phyloP scores from a whole-genome alignment of 2,888 invertebrate genomes.

The Lithophane leautieri region DNA sequence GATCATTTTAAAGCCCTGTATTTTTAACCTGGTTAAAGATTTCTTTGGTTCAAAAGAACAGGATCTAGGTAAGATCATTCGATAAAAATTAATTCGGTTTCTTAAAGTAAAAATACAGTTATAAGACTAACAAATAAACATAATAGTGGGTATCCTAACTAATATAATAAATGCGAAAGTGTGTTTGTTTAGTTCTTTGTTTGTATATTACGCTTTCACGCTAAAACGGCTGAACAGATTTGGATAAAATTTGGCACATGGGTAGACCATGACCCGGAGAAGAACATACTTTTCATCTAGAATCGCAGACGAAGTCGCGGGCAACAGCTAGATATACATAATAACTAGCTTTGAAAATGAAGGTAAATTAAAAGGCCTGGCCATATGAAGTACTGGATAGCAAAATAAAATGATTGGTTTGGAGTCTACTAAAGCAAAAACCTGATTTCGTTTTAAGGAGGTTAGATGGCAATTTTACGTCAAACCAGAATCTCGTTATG shows the following conservation, averaged over 20 bases:
- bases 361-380: not conserved
- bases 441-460: slow-evolving; percentile 34
- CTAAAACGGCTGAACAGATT: too few relatives aligned
- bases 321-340: too few relatives aligned
- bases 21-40: slow-evolving; percentile 1
- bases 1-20: slow-evolving; percentile 1
- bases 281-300: too few relatives aligned
- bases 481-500: not conserved
- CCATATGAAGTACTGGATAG: not conserved
- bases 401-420: not conserved
- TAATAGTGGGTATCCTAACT: too few relatives aligned
- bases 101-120: not conserved
- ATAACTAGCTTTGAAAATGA: not conserved
- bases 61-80: not conserved
- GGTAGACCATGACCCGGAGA: too few relatives aligned
- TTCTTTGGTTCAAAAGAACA: not conserved
- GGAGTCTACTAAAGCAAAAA: slow-evolving; percentile 16
- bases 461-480: slow-evolving; percentile 6
- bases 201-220: too few relatives aligned
- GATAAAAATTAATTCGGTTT: not conserved
- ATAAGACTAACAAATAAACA: not conserved
- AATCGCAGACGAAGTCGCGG: too few relatives aligned
- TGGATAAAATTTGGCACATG: too few relatives aligned
- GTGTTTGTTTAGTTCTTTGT: too few relatives aligned
- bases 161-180: too few relatives aligned